A percentile compares a stretch with the other conserved stretches of the same genome.
phyloP scores from a whole-genome alignment of 2,888 invertebrate species.

The Nudaria mundana region DNA sequence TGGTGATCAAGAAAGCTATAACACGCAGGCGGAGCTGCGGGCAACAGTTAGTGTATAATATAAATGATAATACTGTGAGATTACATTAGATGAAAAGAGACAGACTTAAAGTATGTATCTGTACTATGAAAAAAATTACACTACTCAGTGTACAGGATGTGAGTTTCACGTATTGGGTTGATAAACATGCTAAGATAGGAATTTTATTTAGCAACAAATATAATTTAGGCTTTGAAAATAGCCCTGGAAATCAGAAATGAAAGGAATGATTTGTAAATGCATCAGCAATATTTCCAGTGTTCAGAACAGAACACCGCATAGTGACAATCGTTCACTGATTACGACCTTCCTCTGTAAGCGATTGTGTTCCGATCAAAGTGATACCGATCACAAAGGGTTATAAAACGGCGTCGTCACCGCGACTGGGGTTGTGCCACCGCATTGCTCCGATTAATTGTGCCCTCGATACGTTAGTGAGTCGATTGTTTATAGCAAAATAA shows the following conservation, averaged over 20 bases:
- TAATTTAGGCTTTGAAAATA: conserved; percentile 3
- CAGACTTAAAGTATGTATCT: too few species aligned
- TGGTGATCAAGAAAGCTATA: too few species aligned
- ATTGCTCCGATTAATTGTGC: conserved; percentile 58
- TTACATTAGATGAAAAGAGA: too few species aligned
- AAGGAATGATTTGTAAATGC: conserved; percentile 33
- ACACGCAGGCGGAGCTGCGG: too few species aligned
- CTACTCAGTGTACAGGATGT: too few species aligned
- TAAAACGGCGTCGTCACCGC: conserved; percentile 62
- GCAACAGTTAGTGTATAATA: too few species aligned
- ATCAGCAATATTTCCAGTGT: conserved; percentile 38
- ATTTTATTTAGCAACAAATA: background rate
- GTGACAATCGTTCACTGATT: conserved; percentile 60
- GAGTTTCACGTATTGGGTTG: too few species aligned
- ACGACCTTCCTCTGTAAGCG: conserved; percentile 55
- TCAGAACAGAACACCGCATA: too few species aligned
- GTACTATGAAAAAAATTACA: too few species aligned
- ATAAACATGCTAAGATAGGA: too few species aligned
- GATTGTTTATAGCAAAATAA: conserved; percentile 40
- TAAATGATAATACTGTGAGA: too few species aligned
- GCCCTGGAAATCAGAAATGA: conserved; percentile 1
- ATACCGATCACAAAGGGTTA: conserved; percentile 69
- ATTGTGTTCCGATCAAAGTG: conserved; percentile 66
- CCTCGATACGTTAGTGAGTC: conserved; percentile 33
- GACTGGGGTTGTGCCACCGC: conserved; percentile 40